Percentiles rank a stretch among this genome's conserved stretches.
phyloP scores from a whole-genome alignment of 2,888 invertebrate genomes.

The Xanthia icteritia region DNA sequence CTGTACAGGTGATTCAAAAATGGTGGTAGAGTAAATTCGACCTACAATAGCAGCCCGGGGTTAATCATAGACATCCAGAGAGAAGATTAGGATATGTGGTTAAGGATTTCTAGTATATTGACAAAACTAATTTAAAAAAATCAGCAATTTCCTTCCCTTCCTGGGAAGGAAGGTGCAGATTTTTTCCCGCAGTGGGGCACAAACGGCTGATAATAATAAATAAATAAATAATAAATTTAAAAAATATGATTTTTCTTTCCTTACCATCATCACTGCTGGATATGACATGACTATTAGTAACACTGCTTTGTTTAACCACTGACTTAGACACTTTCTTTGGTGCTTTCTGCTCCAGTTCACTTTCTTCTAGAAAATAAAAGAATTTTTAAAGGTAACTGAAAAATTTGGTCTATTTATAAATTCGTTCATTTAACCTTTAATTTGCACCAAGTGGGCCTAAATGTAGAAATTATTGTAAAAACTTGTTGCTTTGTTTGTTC shows the following conservation, averaged over 20 bases:
- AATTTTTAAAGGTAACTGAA: no score
- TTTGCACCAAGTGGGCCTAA: no score
- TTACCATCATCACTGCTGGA: constrained; percentile 84
- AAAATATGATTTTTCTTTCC: no score
- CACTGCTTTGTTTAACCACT: constrained; percentile 68
- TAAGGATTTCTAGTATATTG: neutral
- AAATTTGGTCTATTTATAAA: no score
- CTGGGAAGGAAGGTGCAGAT: neutral
- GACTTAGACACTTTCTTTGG: constrained; percentile 63
- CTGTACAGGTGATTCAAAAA: no score
- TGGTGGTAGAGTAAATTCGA: neutral
- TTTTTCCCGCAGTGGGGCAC: no score
- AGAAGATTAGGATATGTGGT: no score
- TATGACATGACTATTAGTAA: constrained; percentile 68
- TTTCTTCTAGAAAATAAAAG: constrained; percentile 70
- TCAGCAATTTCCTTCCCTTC: no score
- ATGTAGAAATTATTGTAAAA: neutral
- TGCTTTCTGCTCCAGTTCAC: constrained; percentile 63
- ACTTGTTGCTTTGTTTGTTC: neutral
- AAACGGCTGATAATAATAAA: no score
- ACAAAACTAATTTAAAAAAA: neutral
- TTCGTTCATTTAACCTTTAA: no score
- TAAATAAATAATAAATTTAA: no score
- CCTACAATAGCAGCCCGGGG: neutral
- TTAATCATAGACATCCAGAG: neutral